Conservation (phyloP, 2,113 vertebrate species). For the Chloropsis hardwickii region DNA sequence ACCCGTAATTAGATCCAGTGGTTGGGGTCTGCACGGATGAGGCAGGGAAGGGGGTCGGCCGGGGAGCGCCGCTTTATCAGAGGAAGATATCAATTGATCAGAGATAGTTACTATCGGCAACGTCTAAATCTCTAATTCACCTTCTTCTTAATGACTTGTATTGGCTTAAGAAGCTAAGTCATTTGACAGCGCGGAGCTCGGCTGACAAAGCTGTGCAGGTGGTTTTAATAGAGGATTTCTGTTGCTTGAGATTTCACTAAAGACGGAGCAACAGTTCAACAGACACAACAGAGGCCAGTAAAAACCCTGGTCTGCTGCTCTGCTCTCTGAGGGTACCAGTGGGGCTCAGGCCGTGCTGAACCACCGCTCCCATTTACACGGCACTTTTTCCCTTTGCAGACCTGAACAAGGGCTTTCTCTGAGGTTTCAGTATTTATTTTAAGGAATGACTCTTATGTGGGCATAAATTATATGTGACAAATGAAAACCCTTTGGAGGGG, state of each 20-base stretch:
- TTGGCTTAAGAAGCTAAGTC: conserved; percentile 77
- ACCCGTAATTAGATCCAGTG: conserved; percentile 89
- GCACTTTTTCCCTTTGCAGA: conserved; percentile 42
- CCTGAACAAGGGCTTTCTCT: conserved; percentile 53
- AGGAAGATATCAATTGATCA: conserved; percentile 84
- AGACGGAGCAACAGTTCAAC: conserved; percentile 76
- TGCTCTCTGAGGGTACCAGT: conserved; percentile 35
- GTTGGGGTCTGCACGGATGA: conserved; percentile 38
- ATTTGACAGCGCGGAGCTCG: conserved; percentile 71
- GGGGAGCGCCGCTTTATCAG: conserved; percentile 63
- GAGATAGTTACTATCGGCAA: conserved; percentile 75
- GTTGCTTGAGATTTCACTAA: conserved; percentile 71
- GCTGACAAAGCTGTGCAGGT: conserved; percentile 80
- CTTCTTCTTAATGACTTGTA: conserved; percentile 82
- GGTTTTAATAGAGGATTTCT: conserved; percentile 82
- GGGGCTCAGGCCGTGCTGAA: conserved; percentile 28
- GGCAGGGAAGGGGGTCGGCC: conserved; percentile 26
- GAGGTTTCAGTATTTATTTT: conserved; percentile 73
- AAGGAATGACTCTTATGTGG: conserved; percentile 65
- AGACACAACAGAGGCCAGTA: conserved; percentile 81
- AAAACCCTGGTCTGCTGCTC: conserved; percentile 51
- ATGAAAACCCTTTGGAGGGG: conserved; percentile 13
- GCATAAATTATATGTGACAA: conserved; percentile 75
- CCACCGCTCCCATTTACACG: conserved; percentile 31
- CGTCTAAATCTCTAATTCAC: conserved; percentile 74